phyloP scores from a whole-genome alignment of 2,797 vertebrate species.

The Sandelia bainsii region DNA sequence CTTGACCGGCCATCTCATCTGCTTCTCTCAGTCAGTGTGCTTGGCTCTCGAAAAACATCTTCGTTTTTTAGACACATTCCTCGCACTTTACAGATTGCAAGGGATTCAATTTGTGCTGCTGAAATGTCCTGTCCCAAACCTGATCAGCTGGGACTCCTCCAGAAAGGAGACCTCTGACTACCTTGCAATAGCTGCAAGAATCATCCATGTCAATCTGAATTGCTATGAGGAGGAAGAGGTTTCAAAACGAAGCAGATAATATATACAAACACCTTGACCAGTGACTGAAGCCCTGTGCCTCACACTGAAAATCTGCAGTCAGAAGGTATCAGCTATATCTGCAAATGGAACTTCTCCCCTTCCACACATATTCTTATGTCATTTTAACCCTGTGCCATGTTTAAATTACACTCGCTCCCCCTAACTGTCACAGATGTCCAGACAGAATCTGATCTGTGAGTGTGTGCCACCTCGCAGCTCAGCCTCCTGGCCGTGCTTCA shows the following conservation, averaged over 20 bases:
- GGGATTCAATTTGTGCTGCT: conserved; percentile 82
- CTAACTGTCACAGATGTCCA: conserved; percentile 45
- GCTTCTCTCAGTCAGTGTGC: conserved; percentile 42
- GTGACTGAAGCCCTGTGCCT: conserved; percentile 52
- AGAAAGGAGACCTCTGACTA: conserved; percentile 66
- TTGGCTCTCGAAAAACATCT: conserved; percentile 65
- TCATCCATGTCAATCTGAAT: conserved; percentile 80
- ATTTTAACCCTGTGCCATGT: conserved; percentile 23
- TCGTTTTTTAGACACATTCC: conserved; percentile 69
- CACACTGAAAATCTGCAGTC: conserved; percentile 39
- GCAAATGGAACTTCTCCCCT: conserved; percentile 27
- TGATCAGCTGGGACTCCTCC: conserved; percentile 69
- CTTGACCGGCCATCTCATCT: conserved; percentile 68
- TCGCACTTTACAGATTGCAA: conserved; percentile 76
- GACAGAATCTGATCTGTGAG: conserved; percentile 49
- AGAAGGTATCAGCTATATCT: conserved; percentile 34
- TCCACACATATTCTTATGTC: conserved; percentile 20
- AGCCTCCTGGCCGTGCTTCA: conserved; percentile 29
- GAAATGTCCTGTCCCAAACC: conserved; percentile 70
- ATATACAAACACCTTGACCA: conserved; percentile 56
- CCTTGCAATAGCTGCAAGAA: conserved; percentile 63
- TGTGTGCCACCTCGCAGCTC: conserved; percentile 22
- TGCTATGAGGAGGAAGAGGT: conserved; percentile 45
- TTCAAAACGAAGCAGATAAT: conserved; percentile 65
- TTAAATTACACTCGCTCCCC: conserved; percentile 48